These are phyloP conservation scores for Anguilla obscura DNA, from an alignment of 2,797 vertebrate species.

Conservation along the genomic window DNA sequence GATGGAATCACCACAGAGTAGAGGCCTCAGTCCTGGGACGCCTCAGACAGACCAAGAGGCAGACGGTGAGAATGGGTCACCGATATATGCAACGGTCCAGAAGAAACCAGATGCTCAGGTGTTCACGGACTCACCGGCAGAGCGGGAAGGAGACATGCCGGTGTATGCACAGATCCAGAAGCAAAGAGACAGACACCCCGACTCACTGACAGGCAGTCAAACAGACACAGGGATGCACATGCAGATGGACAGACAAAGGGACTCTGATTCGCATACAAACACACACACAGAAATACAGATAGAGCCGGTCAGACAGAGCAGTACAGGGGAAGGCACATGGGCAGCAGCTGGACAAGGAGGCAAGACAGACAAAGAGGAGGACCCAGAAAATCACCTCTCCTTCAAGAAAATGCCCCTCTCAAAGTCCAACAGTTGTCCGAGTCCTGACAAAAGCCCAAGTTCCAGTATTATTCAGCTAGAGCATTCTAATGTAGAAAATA, in stretches of 20 bases:
- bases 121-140: conserved; percentile 54
- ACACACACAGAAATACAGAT: conserved; percentile 39
- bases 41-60: neutral
- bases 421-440: conserved; percentile 70
- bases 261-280: conserved; percentile 27
- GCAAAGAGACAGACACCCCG: conserved; percentile 58
- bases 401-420: conserved; percentile 57
- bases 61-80: conserved; percentile 31
- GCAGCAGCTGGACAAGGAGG: conserved; percentile 33
- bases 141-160: conserved; percentile 41
- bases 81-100: conserved; percentile 34
- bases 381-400: conserved; percentile 50
- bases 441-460: conserved; percentile 53
- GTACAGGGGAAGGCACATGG: neutral
- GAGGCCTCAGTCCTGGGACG: neutral
- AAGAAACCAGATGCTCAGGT: conserved; percentile 34
- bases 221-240: conserved; percentile 38
- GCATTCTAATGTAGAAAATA: conserved; percentile 34
- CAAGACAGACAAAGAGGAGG: conserved; percentile 47
- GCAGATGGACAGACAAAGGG: conserved; percentile 38
- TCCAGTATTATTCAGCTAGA: conserved; percentile 36
- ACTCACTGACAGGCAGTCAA: conserved; percentile 54
- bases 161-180: conserved; percentile 56
- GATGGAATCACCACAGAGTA: conserved; percentile 14
- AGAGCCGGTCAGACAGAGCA: neutral